Base-by-base conservation (phyloP, 2,797 vertebrate genomes). In the Pachyuromys duprasi region DNA sequence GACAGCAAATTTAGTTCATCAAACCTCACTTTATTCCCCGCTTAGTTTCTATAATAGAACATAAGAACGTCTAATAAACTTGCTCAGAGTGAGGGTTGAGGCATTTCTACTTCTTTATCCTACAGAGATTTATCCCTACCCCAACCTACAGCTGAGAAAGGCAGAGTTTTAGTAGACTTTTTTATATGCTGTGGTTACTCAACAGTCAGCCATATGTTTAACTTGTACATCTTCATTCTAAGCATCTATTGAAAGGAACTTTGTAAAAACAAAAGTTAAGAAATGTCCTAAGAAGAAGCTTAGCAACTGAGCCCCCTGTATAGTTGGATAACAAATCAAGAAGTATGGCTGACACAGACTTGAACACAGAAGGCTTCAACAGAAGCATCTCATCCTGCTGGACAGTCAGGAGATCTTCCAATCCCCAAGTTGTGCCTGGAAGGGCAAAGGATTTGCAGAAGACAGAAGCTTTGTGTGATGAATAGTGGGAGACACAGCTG, bases 61-160 rank as follows among this genome's bases (percentile, higher is more conserved):
- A 49, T 17, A 45, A 80, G n/a, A 72, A 74, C 49, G 45, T 60
- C 88, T 60, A 78, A 70, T 11, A 57, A 22, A 8, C 26, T 28
- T 22, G 39, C 79, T 83, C 42, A 90, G 28, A 83, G 31, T 36
- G 4, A 12, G n/a, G 9, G 6, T 42, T 83, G 60, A 75, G 18
- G 3, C 12, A 0, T 57, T 69, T 11, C 17, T 0, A 53, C 22
- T 8, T 67, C 22, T 83, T 36, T 57, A 93, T 76, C 82, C 67
- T 0, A 0, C 13, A 65, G 22, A 20, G 5, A 28, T 18, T 20
- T 0, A 11, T 36, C 8, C 55, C 33, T 26, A 69, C 11, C 33
- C 63, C 3, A 45, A 15, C 45, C 75, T 12, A 22, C 86, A 69
- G 36, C 55, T 74, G 45, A 76, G 33, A 31, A 79, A 60, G 28